Conservation (phyloP, 2,888 invertebrate genomes). For the Apamea monoglypha region DNA sequence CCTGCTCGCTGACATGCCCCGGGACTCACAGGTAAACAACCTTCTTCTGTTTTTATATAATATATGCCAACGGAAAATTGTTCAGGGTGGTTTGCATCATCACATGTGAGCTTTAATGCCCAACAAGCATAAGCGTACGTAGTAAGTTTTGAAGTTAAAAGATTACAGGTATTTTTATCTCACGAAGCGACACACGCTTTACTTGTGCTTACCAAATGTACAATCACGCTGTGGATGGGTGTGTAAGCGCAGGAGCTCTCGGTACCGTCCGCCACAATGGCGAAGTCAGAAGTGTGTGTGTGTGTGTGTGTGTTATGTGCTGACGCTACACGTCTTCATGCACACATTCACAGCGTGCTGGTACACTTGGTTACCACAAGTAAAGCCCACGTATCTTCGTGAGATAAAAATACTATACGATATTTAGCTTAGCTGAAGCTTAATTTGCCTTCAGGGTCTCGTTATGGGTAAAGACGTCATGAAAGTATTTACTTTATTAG, state of each 20-base stretch:
- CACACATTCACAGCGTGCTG: background rate
- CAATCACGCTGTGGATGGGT: background rate
- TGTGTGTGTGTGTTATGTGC: background rate
- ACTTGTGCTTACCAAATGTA: background rate
- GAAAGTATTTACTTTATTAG: background rate
- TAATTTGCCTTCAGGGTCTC: background rate
- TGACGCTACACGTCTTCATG: background rate
- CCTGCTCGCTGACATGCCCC: constrained; percentile 83
- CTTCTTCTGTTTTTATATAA: constrained; percentile 3
- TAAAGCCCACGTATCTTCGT: background rate
- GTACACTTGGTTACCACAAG: background rate
- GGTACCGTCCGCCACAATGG: background rate
- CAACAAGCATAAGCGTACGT: background rate
- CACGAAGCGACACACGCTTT: background rate
- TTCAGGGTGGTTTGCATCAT: background rate
- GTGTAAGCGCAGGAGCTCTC: background rate
- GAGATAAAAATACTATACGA: background rate
- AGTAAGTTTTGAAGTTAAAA: constrained; percentile 16
- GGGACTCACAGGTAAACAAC: constrained; percentile 83
- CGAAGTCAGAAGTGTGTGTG: background rate
- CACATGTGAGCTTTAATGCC: background rate
- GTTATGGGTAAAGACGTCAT: background rate
- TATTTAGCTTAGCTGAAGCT: constrained; percentile 29
- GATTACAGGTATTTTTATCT: background rate
- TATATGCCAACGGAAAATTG: constrained; percentile 8